A percentile compares a stretch with the other conserved stretches of the same genome.
Conservation (phyloP, 1,140 invertebrate species). For the Drosophila sproati region DNA sequence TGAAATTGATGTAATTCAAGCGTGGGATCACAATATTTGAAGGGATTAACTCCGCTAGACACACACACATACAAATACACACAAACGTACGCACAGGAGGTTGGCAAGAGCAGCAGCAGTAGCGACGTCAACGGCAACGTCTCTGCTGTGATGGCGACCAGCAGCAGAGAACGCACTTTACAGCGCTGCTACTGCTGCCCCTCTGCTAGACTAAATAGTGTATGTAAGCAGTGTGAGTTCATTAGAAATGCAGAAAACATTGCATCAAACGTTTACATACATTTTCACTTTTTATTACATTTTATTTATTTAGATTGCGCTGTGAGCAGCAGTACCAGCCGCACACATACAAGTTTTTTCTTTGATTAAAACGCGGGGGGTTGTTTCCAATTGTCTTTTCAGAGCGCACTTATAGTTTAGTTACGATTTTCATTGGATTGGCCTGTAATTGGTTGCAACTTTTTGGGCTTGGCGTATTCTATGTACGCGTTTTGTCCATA, state of each 20-base stretch:
- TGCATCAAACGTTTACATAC: conserved; percentile 14
- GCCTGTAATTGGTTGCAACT: conserved; percentile 9
- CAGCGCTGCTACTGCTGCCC: conserved; percentile 38
- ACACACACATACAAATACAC: conserved; percentile 9
- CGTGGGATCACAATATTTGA: conserved; percentile 50
- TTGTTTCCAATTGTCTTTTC: conserved; percentile 63
- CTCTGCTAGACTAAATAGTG: conserved; percentile 22
- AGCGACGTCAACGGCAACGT: conserved; percentile 31
- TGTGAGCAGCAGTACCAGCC: conserved; percentile 53
- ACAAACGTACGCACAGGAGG: conserved; percentile 31
- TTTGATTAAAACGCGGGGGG: conserved; percentile 73
- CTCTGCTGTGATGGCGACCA: conserved; percentile 75
- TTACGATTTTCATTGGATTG: conserved; percentile 32
- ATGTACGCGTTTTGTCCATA: conserved; percentile 47
- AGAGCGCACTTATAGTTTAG: conserved; percentile 40
- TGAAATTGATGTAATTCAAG: conserved; percentile 33
- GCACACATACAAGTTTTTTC: conserved; percentile 73
- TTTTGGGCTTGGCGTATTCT: conserved; percentile 30
- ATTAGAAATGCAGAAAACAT: conserved; percentile 20
- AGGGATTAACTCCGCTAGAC: conserved; percentile 49
- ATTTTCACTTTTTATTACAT: conserved; percentile 71
- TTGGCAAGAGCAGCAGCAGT: conserved; percentile 1
- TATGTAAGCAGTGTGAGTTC: conserved; percentile 35
- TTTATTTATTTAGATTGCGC: conserved; percentile 50
- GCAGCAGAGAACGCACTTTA: conserved; percentile 77